A percentile compares a stretch with the other conserved stretches of the same genome.
phyloP scores from a whole-genome alignment of 2,888 invertebrate genomes.

The Apeira syringaria region DNA sequence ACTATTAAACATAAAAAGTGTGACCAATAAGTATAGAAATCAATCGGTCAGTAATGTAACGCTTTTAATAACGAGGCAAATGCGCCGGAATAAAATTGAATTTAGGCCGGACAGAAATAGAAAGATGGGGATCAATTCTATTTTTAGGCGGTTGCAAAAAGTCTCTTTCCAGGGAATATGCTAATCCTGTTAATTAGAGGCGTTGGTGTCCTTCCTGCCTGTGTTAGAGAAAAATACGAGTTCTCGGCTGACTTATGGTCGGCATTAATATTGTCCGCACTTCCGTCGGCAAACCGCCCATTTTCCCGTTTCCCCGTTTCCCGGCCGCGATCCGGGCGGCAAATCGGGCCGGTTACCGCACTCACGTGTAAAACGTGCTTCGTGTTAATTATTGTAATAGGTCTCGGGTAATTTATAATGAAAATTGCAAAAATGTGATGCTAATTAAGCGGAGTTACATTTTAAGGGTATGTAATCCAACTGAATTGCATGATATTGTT shows the following conservation, averaged over 20 bases:
- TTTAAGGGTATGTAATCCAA: background rate
- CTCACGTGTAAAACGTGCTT: conserved; percentile 30
- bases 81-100: background rate
- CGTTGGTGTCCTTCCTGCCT: conserved; percentile 64
- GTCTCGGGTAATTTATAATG: conserved; percentile 26
- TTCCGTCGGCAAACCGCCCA: conserved; percentile 64
- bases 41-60: no score
- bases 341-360: conserved; percentile 26
- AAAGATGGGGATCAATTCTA: conserved; percentile 26
- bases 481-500: no score
- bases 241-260: conserved; percentile 68
- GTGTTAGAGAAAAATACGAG: conserved; percentile 71
- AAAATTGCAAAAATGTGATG: conserved; percentile 21
- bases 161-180: conserved; percentile 66
- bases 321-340: conserved; percentile 33
- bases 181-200: conserved; percentile 80
- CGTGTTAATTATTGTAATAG: conserved; percentile 31
- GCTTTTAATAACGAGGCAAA: no score
- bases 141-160: conserved; percentile 47
- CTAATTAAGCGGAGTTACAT: conserved; percentile 1
- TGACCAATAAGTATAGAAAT: no score
- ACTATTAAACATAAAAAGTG: no score
- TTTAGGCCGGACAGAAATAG: conserved; percentile 5
- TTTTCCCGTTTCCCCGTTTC: conserved; percentile 37
- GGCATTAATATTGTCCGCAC: conserved; percentile 77